phyloP scores from a whole-genome alignment of 1,140 invertebrate species.

The Pseudomyrmex concolor region DNA sequence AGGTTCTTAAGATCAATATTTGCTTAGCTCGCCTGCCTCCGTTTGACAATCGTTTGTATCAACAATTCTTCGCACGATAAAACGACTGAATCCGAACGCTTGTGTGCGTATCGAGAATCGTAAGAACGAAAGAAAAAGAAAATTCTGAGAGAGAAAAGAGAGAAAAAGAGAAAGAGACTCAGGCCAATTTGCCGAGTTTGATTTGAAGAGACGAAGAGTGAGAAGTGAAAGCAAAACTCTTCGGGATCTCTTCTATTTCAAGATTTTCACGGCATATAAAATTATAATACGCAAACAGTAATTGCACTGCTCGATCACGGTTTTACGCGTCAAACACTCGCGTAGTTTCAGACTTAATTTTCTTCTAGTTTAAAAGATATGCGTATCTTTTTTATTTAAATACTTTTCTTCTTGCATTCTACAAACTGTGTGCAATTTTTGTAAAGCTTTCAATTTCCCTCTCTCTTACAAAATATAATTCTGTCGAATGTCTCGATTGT shows the following conservation, averaged over 20 bases:
- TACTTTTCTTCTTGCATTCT: no score
- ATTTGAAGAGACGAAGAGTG: constrained; percentile 32
- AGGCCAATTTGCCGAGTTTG: constrained; percentile 35
- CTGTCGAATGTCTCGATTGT: no score
- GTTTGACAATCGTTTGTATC: constrained; percentile 65
- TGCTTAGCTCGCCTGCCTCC: constrained; percentile 55
- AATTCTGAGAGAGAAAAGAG: constrained; percentile 20
- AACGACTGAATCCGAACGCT: constrained; percentile 26
- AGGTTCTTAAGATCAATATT: constrained; percentile 55
- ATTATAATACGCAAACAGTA: constrained; percentile 1
- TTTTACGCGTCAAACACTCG: not conserved
- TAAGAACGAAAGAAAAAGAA: constrained; percentile 34
- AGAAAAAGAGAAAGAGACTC: not conserved
- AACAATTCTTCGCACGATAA: constrained; percentile 54
- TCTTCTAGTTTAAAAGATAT: no score
- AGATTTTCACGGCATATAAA: constrained; percentile 37
- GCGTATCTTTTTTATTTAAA: no score
- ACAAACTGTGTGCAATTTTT: no score
- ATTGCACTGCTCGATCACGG: not conserved
- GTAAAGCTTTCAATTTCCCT: no score
- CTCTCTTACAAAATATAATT: no score
- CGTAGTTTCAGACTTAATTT: not conserved
- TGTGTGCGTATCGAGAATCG: constrained; percentile 16
- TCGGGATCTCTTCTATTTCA: constrained; percentile 2
- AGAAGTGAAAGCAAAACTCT: constrained; percentile 44